Conservation (phyloP, 1,140 invertebrate species). For the Holotrichia oblita region DNA sequence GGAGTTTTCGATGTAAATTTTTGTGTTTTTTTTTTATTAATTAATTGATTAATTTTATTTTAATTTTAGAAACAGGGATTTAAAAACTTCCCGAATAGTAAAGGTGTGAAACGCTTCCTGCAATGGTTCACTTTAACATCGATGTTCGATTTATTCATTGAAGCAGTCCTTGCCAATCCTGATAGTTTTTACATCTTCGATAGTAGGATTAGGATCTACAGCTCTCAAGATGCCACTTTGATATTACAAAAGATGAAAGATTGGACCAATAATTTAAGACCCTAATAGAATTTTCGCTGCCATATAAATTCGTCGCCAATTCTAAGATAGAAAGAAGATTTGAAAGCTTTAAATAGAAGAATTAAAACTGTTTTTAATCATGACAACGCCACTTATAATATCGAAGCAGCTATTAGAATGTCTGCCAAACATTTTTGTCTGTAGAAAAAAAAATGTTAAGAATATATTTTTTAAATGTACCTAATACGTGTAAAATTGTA, state of each 20-base stretch:
- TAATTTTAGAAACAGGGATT: conserved; percentile 58
- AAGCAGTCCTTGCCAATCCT: conserved; percentile 52
- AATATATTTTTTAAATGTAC: background rate
- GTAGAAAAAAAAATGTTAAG: too few species aligned
- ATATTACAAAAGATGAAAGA: conserved; percentile 50
- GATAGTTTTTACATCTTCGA: conserved; percentile 55
- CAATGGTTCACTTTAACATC: conserved; percentile 87
- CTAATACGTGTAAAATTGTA: background rate
- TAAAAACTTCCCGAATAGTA: conserved; percentile 62
- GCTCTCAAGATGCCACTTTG: conserved; percentile 43
- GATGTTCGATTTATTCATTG: conserved; percentile 72
- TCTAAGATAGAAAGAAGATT: background rate
- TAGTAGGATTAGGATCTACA: conserved; percentile 48
- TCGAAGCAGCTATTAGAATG: conserved; percentile 11
- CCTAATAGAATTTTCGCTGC: background rate
- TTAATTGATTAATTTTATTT: conserved; percentile 21
- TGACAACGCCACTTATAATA: background rate
- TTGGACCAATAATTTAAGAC: conserved; percentile 43
- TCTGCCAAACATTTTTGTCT: conserved; percentile 2
- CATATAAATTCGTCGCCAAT: background rate
- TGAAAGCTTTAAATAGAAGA: background rate
- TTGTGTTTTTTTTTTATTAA: conserved; percentile 10
- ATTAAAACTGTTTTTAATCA: background rate
- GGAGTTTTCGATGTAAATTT: conserved; percentile 68
- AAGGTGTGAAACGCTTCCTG: conserved; percentile 74